Evolutionary conservation across 1,140 invertebrate species (phyloP), one percentile per base, ranked within the genome.

Genomic region (Doryteuthis pealeii): DNA sequence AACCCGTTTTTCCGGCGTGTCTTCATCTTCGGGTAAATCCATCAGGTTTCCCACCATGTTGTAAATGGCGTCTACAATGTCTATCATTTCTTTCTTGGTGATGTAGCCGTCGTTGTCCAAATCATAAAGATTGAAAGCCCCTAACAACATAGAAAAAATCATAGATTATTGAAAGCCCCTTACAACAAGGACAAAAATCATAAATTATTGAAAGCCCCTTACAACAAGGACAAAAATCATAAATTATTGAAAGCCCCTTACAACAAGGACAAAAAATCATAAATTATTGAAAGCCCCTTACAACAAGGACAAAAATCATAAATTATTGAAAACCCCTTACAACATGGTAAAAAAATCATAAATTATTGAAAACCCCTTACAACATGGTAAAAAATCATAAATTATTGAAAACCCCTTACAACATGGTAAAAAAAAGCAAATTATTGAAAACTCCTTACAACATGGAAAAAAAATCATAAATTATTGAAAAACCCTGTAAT

Each of bases 401-500:
- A n/a, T n/a, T n/a, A n/a, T n/a, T n/a, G n/a, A 2, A 62, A 12
- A 22, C n/a, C 30, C 58, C n/a, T 4, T 62, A 62, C 49, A 54
- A n/a, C n/a, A n/a, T n/a, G n/a, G n/a, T n/a, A n/a, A n/a, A n/a
- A n/a, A n/a, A n/a, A n/a, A n/a, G n/a, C n/a, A n/a, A n/a, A n/a
- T n/a, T n/a, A n/a, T n/a, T n/a, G n/a, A n/a, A n/a, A n/a, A n/a
- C n/a, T n/a, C n/a, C n/a, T n/a, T n/a, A n/a, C n/a, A n/a, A n/a
- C n/a, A n/a, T n/a, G n/a, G n/a, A n/a, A n/a, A n/a, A n/a, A n/a
- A 99, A 94, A 87, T 99, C 97, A 85, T 99, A 99, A 22, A 99
- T 90, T n/a, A 83, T 94, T 92, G 88, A 99, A 98, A 31, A 96
- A n/a, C n/a, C n/a, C n/a, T n/a, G n/a, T n/a, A n/a, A n/a, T n/a